Evolutionary conservation across 2,797 vertebrate genomes (phyloP), one percentile per base, ranked within the genome.

Genomic region (Anguilla anguilla): DNA sequence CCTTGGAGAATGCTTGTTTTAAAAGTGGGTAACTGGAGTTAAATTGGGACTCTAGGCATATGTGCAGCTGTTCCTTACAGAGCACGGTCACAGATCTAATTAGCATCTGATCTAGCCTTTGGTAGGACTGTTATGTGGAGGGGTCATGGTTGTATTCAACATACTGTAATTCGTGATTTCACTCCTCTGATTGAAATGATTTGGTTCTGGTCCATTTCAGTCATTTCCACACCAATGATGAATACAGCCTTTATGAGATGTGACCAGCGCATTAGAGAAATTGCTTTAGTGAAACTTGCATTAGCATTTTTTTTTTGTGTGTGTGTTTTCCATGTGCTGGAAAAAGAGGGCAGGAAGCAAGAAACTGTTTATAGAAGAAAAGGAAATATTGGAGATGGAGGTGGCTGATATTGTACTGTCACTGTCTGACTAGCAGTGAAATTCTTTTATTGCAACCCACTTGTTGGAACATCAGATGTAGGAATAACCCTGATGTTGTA

Each of bases 11-110:
- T 85, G 88, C 69, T 74, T 31, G 39, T 87, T 87, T 90, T 91
- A 91, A 4, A 84, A 88, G 88, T 84, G 89, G 90, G 90, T 92
- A 90, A 90, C 90, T 85, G 35, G 88, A 92, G 91, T 91, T 90
- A 86, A 89, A 89, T 89, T 86, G 87, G 85, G 28, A 86, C 79
- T 90, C 88, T 87, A 88, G 84, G 89, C 88, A 91, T 91, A 90
- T 87, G 84, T 61, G 81, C 90, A 92, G 90, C 89, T 91, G 91
- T 85, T 88, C 9, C 22, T 11, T 10, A 85, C 57, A 35, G 74
- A 67, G 28, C 67, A 84, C 89, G 15, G 7, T 83, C 82, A n/a
- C 46, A 86, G 89, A 90, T 88, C 86, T 89, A 87, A 91, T 92
- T 90, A 89, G 86, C 61, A 28, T 91, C 88, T 91, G 87, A 91